Base-by-base conservation (phyloP, 2,888 invertebrate species). In the Axea sp. region DNA sequence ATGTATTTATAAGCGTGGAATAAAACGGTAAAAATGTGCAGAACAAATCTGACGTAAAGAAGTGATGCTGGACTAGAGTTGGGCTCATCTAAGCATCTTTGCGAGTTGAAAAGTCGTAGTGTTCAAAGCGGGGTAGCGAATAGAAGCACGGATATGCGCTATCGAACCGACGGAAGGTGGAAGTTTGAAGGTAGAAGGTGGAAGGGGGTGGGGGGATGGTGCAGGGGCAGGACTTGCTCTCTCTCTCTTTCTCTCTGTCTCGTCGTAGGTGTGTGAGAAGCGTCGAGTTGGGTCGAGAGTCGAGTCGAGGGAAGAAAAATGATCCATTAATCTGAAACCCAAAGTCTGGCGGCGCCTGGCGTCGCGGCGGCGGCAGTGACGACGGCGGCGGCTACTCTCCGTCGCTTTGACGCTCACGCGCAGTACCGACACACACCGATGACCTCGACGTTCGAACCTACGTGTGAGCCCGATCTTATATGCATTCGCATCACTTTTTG, bases 261-360 rank as follows among this genome's bases (percentile, higher is more conserved):
- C 22, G 76, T 89, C 87, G 85, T 86, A 86, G 86, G 88, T 88
- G 88, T 55, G 62, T 19, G 62, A 47, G 53, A 49, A 87, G 83
- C 83, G 81, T 82, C 78, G 82, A 82, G 78, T 81, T 79, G 80
- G 81, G 81, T 75, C 76, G 76, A 74, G 76, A 76, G 72, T 75
- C 77, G 78, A 81, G 83, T 86, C 86, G 85, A 85, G 88, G 89
- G 89, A 91, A 91, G 92, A 92, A 92, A 92, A 92, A 92, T 92
- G 92, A 92, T 93, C 93, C 93, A 93, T 93, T 93, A 93, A 93
- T 93, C 92, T 92, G 91, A 91, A 89, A 89, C 89, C 91, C 91
- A 92, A 92, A 93, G 93, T 92, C 93, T 92, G 92, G 91, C 91
- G 93, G 93, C 93, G 93, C 93, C 93, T 90, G 88, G 85, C 86